phyloP scores from a whole-genome alignment of 37 sponge, comb jelly and placozoan genomes.

The Corticium candelabrum region DNA sequence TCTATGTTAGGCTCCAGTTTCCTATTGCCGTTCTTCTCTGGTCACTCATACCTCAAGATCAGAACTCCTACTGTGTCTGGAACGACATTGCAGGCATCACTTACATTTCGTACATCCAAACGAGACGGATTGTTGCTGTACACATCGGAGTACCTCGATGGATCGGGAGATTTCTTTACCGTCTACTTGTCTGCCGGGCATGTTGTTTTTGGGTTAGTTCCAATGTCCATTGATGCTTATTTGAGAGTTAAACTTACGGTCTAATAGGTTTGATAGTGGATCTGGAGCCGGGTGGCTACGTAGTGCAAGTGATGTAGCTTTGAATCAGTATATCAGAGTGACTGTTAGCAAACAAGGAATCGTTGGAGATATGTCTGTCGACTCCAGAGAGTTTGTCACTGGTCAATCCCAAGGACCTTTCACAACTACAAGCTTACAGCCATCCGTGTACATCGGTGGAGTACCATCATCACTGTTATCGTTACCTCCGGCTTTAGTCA shows the following conservation, averaged over 20 bases:
- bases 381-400: not conserved
- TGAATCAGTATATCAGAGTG: too few species aligned
- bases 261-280: not conserved
- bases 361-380: not conserved
- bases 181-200: not conserved
- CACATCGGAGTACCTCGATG: not conserved
- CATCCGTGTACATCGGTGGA: not conserved
- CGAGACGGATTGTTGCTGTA: not conserved
- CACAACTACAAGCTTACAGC: not conserved
- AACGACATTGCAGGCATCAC: not conserved
- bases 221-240: too few species aligned
- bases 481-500: not conserved
- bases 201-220: not conserved
- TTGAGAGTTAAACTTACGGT: too few species aligned
- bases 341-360: not conserved
- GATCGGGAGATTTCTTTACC: not conserved
- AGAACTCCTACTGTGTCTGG: not conserved
- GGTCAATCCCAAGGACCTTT: not conserved
- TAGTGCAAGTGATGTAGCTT: too few species aligned
- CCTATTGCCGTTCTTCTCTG: too few species aligned
- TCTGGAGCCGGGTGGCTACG: not conserved
- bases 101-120: not conserved
- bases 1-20: too few species aligned
- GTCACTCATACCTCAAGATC: not conserved
- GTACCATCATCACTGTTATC: not conserved